Evolutionary conservation across 2,113 vertebrate genomes (phyloP).

Genomic region (Caranx melampygus): DNA sequence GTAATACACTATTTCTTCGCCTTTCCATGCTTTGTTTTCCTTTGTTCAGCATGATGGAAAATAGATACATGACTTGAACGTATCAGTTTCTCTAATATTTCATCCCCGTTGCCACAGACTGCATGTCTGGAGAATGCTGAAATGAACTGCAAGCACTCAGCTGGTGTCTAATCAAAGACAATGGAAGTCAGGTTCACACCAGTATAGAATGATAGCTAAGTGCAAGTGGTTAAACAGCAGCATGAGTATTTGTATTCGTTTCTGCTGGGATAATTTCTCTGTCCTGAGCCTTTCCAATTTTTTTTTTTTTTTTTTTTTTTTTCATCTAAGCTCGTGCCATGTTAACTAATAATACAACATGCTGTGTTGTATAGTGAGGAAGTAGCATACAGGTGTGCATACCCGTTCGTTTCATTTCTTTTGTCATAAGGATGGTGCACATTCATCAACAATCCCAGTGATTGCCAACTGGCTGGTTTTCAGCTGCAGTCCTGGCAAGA

Average conservation of each 20-base stretch:
- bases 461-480: not conserved
- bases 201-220: not conserved
- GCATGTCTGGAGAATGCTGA: not conserved
- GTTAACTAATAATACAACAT: not conserved
- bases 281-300: not conserved
- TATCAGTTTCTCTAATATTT: slow-evolving; percentile 17
- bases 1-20: not conserved
- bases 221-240: not conserved
- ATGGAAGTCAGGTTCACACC: not conserved
- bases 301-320: not conserved
- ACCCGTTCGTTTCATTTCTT: not conserved
- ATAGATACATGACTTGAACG: slow-evolving; percentile 14
- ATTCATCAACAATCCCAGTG: not conserved
- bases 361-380: not conserved
- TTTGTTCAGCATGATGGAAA: slow-evolving; percentile 9
- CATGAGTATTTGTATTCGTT: not conserved
- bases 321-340: not conserved
- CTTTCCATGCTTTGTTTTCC: not conserved
- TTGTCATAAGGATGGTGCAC: not conserved
- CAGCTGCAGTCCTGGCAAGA: not conserved
- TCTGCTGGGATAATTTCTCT: not conserved
- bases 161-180: not conserved
- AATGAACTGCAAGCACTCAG: slow-evolving; percentile 12
- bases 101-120: not conserved
- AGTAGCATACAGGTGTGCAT: not conserved